Evolutionary conservation across 2,797 vertebrate genomes (phyloP), one percentile per base, ranked within the genome.

Genomic region (Chiroxiphia lanceolata): DNA sequence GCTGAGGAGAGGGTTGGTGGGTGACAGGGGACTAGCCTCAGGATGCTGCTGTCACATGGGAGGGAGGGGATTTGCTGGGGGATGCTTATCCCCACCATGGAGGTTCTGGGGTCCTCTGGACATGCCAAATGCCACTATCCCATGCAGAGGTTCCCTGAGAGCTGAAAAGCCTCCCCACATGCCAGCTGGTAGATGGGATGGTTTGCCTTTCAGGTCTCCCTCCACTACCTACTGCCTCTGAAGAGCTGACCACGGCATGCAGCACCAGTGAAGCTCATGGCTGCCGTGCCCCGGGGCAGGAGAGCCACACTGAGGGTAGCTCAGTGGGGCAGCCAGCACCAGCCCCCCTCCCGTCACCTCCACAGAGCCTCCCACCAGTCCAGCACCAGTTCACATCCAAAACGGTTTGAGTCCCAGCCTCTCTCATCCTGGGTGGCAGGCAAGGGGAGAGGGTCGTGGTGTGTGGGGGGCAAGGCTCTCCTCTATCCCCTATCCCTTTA

Each of bases 311-410:
- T 0, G n/a, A 74, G 42, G 57, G 3, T 1, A 15, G 33, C 34
- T 70, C 77, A 1, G 4, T 14, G 18, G 71, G 20, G 40, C 86
- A 92, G 36, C 65, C 76, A 61, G 69, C 7, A 1, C 42, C 64
- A 50, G 61, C 12, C 31, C 23, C 36, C 10, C 34, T 61, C 5
- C 9, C 47, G 12, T 89, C 59, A 0, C 56, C 70, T 27, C 87
- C 86, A 15, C 59, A 0, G n/a, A 47, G 38, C 18, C 31, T 79
- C 26, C 82, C 23, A 1, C 31, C 19, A 2, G 45, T 54, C 29
- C 90, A 91, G 50, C 97, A 97, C 50, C 89, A 91, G 56, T 97
- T 97, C 70, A 48, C 84, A 40, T 97, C 97, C 44, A 97, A 97
- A 93, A 97, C 23, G 29, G 97, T 97, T 75, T 0, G 68, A 91